Conservation (phyloP, 2,888 invertebrate species). For the Leptinotarsa rubiginosa region DNA sequence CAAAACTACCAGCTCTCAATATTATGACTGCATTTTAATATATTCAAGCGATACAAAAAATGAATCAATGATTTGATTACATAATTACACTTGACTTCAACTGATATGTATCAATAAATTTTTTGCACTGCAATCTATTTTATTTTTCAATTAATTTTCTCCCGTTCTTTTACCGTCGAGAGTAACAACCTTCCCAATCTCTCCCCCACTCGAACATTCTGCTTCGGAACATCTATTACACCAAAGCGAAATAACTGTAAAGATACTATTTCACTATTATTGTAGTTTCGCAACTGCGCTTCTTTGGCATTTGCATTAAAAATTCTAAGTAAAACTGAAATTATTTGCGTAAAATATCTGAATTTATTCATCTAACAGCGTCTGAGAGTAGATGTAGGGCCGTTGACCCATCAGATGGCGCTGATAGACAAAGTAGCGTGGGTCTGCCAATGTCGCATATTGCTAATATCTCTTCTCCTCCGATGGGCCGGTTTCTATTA, state of each 20-base stretch:
- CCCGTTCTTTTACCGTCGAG: not conserved
- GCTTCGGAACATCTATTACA: constrained; percentile 13
- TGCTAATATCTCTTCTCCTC: constrained; percentile 53
- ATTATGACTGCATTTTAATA: no score
- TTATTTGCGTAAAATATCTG: constrained; percentile 29
- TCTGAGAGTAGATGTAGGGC: constrained; percentile 38
- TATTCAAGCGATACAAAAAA: no score
- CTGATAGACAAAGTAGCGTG: constrained; percentile 59
- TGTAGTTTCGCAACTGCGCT: constrained; percentile 7
- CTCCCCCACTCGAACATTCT: not conserved
- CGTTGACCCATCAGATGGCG: constrained; percentile 61
- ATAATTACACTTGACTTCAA: no score
- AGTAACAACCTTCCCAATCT: not conserved
- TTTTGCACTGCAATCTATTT: not conserved
- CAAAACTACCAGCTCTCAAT: no score
- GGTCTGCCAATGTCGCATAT: constrained; percentile 59
- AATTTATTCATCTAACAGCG: constrained; percentile 21
- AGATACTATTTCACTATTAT: not conserved
- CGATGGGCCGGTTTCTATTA: constrained; percentile 49
- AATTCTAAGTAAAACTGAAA: constrained; percentile 6
- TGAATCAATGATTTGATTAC: no score
- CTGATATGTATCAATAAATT: not conserved
- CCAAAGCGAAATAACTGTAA: constrained; percentile 14
- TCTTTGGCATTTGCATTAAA: constrained; percentile 11
- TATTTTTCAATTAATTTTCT: not conserved